phyloP scores from a whole-genome alignment of 2,888 invertebrate genomes.

The Alentia gelatinosa region DNA sequence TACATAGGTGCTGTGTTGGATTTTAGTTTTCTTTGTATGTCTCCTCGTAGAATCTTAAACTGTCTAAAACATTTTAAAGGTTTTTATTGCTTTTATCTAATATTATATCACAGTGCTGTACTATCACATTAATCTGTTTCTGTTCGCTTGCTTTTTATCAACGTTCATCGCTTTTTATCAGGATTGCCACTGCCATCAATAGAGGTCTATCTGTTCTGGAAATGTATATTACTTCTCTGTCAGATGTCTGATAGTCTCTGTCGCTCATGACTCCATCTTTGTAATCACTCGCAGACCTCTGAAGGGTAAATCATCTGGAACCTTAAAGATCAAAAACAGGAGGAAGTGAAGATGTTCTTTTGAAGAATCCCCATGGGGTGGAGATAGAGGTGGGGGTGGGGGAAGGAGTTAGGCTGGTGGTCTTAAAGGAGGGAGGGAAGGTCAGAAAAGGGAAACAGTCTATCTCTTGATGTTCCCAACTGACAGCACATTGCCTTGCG shows the following conservation, averaged over 20 bases:
- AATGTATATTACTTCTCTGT: not conserved
- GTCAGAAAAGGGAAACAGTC: not conserved
- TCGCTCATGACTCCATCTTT: not conserved
- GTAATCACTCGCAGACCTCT: not conserved
- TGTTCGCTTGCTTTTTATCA: no score
- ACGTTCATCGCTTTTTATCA: no score
- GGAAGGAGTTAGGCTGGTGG: not conserved
- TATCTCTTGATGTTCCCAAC: not conserved
- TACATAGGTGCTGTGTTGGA: no score
- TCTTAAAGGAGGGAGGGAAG: not conserved
- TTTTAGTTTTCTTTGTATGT: no score
- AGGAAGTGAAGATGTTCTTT: not conserved
- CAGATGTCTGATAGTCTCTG: not conserved
- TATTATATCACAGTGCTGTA: no score
- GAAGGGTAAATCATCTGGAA: not conserved
- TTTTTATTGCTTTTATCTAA: no score
- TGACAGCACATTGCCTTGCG: not conserved
- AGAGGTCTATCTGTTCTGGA: no score
- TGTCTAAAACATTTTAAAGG: no score
- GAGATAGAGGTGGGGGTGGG: not conserved
- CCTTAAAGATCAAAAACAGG: not conserved
- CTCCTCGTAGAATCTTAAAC: no score
- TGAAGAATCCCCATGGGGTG: not conserved
- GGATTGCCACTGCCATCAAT: no score
- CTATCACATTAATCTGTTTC: no score